A percentile compares a stretch with the other conserved stretches of the same genome.
Conservation (phyloP, 2,797 vertebrate species). For the Chelon auratus region DNA sequence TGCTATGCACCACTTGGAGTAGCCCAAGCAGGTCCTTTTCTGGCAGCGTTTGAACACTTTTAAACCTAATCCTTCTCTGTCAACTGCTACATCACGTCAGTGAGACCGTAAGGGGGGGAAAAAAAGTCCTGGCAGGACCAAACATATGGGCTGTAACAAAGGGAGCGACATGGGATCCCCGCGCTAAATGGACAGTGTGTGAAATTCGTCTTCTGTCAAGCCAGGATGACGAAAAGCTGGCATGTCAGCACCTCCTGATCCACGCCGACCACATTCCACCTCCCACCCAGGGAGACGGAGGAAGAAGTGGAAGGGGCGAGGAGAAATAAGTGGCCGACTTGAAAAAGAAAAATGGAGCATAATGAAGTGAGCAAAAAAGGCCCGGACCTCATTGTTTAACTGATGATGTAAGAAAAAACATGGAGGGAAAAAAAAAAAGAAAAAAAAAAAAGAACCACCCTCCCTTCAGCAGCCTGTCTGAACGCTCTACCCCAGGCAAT, state of each 20-base stretch:
- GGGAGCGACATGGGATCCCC: conserved; percentile 38
- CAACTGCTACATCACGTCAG: conserved; percentile 34
- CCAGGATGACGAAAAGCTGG: conserved; percentile 69
- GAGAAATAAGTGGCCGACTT: conserved; percentile 29
- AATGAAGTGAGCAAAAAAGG: conserved; percentile 34
- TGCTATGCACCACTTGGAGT: conserved; percentile 64
- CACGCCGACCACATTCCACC: conserved; percentile 40
- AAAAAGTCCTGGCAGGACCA: conserved; percentile 1
- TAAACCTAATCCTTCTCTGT: conserved; percentile 69
- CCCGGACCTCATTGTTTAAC: conserved; percentile 29
- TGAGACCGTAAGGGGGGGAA: conserved; percentile 36
- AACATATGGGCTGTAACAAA: conserved; percentile 62
- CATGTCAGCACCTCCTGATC: conserved; percentile 68
- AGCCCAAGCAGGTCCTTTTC: conserved; percentile 61
- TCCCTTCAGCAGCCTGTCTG: conserved; percentile 65
- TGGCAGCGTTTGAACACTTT: conserved; percentile 63
- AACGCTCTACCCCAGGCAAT: conserved; percentile 58
- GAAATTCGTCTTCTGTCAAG: conserved; percentile 66
- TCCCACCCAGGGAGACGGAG: conserved; percentile 54
- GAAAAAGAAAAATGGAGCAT: conserved; percentile 13
- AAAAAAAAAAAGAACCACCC: conserved; percentile 29
- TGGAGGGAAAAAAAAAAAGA: conserved; percentile 7
- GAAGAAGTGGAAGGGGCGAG: conserved; percentile 4
- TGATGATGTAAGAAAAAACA: conserved; percentile 49
- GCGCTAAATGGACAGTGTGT: conserved; percentile 66